Evolutionary conservation across 2,888 invertebrate species (phyloP).

Genomic region (Tholera decimalis): DNA sequence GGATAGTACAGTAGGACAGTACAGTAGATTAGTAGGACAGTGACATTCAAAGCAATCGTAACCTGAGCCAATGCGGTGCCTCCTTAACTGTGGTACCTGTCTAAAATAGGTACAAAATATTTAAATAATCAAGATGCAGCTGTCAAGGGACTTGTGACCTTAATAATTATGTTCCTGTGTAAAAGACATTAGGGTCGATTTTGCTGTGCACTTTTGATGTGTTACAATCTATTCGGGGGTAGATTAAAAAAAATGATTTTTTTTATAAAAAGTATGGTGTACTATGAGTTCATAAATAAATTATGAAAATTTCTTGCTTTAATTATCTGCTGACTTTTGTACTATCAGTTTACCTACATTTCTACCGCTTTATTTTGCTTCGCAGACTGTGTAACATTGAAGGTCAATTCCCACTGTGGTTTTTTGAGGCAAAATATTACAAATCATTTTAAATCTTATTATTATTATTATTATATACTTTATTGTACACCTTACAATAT

Average conservation of each 20-base stretch:
- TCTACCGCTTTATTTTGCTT: too few relatives aligned
- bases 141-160: constrained; percentile 15
- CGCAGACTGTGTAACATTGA: too few relatives aligned
- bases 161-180: neutral
- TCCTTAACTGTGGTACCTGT: constrained; percentile 36
- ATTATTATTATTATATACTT: too few relatives aligned
- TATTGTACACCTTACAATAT: too few relatives aligned
- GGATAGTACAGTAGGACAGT: constrained; percentile 27
- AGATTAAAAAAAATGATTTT: neutral
- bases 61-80: constrained; percentile 44
- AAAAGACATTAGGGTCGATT: neutral
- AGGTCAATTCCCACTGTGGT: too few relatives aligned
- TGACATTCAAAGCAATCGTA: constrained; percentile 52
- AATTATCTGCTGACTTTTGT: too few relatives aligned
- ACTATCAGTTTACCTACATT: too few relatives aligned
- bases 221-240: neutral
- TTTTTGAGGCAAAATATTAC: too few relatives aligned
- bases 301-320: too few relatives aligned
- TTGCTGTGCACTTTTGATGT: constrained; percentile 16
- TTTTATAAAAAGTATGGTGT: too few relatives aligned
- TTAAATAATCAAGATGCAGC: constrained; percentile 13
- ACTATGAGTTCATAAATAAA: too few relatives aligned
- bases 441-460: too few relatives aligned
- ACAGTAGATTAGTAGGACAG: constrained; percentile 26
- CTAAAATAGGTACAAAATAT: constrained; percentile 40